These are phyloP conservation scores for Heliothis virescens DNA, from an alignment of 1,140 invertebrate genomes.

Conservation along the genomic window DNA sequence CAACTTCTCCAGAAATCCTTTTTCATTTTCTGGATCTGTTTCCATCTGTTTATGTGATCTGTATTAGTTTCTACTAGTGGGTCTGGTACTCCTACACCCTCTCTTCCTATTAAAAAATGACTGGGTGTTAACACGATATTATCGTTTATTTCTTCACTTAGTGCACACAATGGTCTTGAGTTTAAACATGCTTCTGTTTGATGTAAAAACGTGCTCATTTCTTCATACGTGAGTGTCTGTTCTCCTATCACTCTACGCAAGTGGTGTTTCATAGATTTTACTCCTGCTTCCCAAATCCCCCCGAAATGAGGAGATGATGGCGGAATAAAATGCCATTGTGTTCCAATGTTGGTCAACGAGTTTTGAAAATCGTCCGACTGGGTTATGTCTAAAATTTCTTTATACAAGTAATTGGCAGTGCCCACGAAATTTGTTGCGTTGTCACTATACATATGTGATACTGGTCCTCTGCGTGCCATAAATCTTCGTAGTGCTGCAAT, in stretches of 20 bases:
- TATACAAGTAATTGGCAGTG: not conserved
- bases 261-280: not conserved
- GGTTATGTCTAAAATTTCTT: not conserved
- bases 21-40: not conserved
- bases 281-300: not conserved
- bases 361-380: not conserved
- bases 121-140: not conserved
- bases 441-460: constrained; percentile 6
- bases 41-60: not conserved
- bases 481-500: not conserved
- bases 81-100: constrained; percentile 3
- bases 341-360: not conserved
- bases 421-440: not conserved
- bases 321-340: constrained; percentile 12
- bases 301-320: not conserved
- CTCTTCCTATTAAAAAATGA: not conserved
- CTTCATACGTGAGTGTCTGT: not conserved
- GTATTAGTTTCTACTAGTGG: not conserved
- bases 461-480: not conserved
- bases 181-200: not conserved
- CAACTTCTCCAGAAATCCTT: not conserved
- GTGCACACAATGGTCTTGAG: constrained; percentile 1
- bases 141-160: not conserved
- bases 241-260: not conserved
- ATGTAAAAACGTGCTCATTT: not conserved